phyloP scores from a whole-genome alignment of 2,888 invertebrate species.

The Meliscaeva auricollis region DNA sequence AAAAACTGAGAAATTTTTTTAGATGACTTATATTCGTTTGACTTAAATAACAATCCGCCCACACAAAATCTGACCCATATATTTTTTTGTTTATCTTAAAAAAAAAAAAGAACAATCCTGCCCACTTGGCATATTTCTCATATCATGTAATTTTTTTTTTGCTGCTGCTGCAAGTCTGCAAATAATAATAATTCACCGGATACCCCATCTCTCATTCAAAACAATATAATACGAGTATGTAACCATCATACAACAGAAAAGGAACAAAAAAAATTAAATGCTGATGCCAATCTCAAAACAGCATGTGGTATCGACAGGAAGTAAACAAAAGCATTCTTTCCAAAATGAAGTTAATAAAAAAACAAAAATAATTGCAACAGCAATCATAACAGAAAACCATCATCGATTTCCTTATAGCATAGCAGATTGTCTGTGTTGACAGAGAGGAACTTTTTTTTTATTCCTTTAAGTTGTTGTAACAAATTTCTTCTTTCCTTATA shows the following conservation, averaged over 20 bases:
- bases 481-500: constrained; percentile 39
- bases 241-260: constrained; percentile 1
- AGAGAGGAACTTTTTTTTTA: constrained; percentile 31
- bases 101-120: constrained; percentile 8
- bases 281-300: constrained; percentile 59
- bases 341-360: background rate
- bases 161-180: constrained; percentile 40
- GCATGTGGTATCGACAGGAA: constrained; percentile 62
- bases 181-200: constrained; percentile 30
- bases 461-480: constrained; percentile 20
- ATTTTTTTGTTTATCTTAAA: constrained; percentile 27
- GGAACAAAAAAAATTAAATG: background rate
- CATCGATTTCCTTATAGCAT: constrained; percentile 28
- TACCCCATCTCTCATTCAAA: background rate
- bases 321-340: constrained; percentile 58
- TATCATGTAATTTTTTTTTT: constrained; percentile 32
- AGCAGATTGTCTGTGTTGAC: constrained; percentile 46
- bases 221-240: constrained; percentile 41
- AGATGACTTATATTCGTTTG: background rate
- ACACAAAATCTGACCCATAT: constrained; percentile 46
- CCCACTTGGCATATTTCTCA: constrained; percentile 29
- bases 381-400: constrained; percentile 35
- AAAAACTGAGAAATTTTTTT: too few relatives aligned
- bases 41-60: constrained; percentile 33
- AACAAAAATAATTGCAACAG: constrained; percentile 21